A percentile compares a stretch with the other conserved stretches of the same genome.
phyloP scores from a whole-genome alignment of 2,888 invertebrate genomes.

The Caenorhabditis sp. region DNA sequence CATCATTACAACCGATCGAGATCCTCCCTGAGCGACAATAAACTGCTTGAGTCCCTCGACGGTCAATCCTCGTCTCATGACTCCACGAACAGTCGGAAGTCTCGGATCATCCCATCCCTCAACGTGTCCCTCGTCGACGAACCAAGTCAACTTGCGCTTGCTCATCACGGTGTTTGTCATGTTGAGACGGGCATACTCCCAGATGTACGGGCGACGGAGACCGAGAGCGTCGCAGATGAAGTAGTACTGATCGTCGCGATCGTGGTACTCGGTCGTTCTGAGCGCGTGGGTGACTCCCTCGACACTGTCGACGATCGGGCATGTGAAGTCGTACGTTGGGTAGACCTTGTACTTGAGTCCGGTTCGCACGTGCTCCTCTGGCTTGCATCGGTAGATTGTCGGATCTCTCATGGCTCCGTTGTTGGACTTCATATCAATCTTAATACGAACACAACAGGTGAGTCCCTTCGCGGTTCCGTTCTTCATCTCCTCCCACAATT shows the following conservation, averaged over 20 bases:
- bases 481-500: constrained; percentile 96
- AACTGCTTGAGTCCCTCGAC: constrained; percentile 97
- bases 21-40: constrained; percentile 96
- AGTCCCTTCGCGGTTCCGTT: constrained; percentile 90
- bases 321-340: constrained; percentile 99
- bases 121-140: constrained; percentile 94
- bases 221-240: constrained; percentile 92
- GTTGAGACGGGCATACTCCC: constrained; percentile 96
- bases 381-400: constrained; percentile 98
- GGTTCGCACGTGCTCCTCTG: constrained; percentile 94
- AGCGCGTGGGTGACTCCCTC: constrained; percentile 98
- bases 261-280: constrained; percentile 98
- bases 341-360: constrained; percentile 98
- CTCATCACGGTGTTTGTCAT: constrained; percentile 99
- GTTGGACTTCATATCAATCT: constrained; percentile 95
- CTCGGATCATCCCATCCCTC: constrained; percentile 99
- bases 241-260: constrained; percentile 97
- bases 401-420: constrained; percentile 99
- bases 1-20: constrained; percentile 97
- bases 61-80: constrained; percentile 96
- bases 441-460: constrained; percentile 95
- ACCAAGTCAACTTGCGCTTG: constrained; percentile 98
- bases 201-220: constrained; percentile 93
- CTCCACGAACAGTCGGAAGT: constrained; percentile 98
- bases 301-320: constrained; percentile 97